These are phyloP conservation scores for Chrysemys picta DNA, from an alignment of 2,113 vertebrate genomes.

Conservation along the genomic window DNA sequence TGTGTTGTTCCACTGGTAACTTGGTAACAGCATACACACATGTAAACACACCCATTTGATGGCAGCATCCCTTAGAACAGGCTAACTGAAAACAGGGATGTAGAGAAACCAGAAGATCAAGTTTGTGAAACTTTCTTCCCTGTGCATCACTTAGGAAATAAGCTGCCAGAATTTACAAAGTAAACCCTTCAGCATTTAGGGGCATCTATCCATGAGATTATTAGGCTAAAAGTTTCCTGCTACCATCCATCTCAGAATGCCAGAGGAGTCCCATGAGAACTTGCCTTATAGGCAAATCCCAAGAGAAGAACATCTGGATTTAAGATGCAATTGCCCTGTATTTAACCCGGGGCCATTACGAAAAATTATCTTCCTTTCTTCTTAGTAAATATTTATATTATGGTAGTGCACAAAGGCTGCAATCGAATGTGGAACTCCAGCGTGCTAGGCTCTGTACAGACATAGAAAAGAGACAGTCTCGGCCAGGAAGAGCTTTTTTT, in stretches of 20 bases:
- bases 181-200: slow-evolving; percentile 63
- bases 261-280: slow-evolving; percentile 78
- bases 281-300: slow-evolving; percentile 75
- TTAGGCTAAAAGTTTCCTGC: slow-evolving; percentile 67
- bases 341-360: slow-evolving; percentile 75
- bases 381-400: slow-evolving; percentile 72
- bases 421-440: slow-evolving; percentile 27
- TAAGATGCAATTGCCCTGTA: slow-evolving; percentile 78
- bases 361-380: slow-evolving; percentile 70
- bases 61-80: slow-evolving; percentile 43
- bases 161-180: slow-evolving; percentile 64
- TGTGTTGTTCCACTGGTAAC: slow-evolving; percentile 41
- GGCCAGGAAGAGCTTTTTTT: slow-evolving; percentile 4
- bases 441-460: slow-evolving; percentile 27
- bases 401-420: slow-evolving; percentile 52
- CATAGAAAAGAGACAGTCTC: background rate
- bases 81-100: slow-evolving; percentile 72
- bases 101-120: slow-evolving; percentile 62
- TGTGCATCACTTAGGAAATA: slow-evolving; percentile 58
- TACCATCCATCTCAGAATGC: slow-evolving; percentile 72
- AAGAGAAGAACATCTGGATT: slow-evolving; percentile 82
- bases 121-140: slow-evolving; percentile 54
- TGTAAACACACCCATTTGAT: slow-evolving; percentile 63
- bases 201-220: slow-evolving; percentile 69
- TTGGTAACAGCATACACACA: slow-evolving; percentile 57